A percentile compares a stretch with the other conserved stretches of the same genome.
Conservation (phyloP, 2,113 vertebrate genomes). For the Tetraodon nigroviridis region DNA sequence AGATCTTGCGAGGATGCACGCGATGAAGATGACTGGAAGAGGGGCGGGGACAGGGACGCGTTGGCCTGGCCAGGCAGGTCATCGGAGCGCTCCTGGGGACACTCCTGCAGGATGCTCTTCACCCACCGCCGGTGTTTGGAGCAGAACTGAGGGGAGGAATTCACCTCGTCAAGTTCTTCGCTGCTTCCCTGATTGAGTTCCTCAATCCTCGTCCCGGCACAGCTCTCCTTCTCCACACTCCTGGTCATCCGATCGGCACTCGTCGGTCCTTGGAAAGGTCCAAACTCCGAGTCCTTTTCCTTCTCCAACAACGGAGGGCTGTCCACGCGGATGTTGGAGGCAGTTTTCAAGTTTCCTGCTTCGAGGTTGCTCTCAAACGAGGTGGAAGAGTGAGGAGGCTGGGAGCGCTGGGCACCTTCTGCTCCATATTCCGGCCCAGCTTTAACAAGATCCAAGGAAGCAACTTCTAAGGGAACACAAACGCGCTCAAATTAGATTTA, state of each 20-base stretch:
- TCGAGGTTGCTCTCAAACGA: slow-evolving; percentile 1
- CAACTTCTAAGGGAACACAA: slow-evolving; percentile 34
- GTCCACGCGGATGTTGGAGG: neutral
- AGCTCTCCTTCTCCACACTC: neutral
- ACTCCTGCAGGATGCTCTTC: slow-evolving; percentile 64
- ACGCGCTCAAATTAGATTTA: neutral
- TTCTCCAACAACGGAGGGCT: slow-evolving; percentile 4
- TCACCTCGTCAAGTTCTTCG: neutral
- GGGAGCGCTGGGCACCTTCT: neutral
- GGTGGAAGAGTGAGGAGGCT: neutral
- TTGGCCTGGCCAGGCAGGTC: slow-evolving; percentile 18
- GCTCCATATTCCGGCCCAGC: neutral
- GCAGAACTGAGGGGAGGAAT: slow-evolving; percentile 61
- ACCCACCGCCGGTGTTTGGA: slow-evolving; percentile 69
- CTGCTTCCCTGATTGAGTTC: neutral
- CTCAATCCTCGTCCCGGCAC: neutral
- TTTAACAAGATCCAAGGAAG: slow-evolving; percentile 11
- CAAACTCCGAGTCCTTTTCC: neutral
- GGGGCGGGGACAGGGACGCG: slow-evolving; percentile 10
- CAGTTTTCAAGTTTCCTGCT: neutral
- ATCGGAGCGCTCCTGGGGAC: slow-evolving; percentile 48
- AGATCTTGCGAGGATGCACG: slow-evolving; percentile 50
- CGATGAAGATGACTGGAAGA: slow-evolving; percentile 43
- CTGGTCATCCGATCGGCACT: neutral
- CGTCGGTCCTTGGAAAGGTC: neutral